Conservation (phyloP, 2,113 vertebrate species). For the Pelecanus crispus region DNA sequence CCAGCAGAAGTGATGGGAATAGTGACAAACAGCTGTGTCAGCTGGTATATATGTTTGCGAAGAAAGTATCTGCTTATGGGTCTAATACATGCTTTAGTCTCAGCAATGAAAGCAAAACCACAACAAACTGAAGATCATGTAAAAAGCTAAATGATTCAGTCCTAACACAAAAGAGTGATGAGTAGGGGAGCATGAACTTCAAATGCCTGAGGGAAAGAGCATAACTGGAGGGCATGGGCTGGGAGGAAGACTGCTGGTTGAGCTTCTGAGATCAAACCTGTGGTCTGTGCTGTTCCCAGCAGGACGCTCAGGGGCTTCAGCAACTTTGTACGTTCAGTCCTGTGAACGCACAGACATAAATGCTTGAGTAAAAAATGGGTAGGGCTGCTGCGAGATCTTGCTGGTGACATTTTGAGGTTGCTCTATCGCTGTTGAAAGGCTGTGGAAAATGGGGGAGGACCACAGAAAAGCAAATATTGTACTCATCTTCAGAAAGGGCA, state of each 20-base stretch:
- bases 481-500: neutral
- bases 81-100: neutral
- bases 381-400: neutral
- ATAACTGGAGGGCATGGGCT: neutral
- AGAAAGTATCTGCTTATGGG: neutral
- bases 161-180: neutral
- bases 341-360: neutral
- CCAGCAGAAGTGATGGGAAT: neutral
- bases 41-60: neutral
- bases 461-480: neutral
- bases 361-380: neutral
- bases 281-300: neutral
- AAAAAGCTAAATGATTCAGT: neutral
- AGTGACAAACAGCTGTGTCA: neutral
- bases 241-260: neutral
- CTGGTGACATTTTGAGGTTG: neutral
- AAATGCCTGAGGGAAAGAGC: neutral
- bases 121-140: neutral
- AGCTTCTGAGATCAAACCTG: neutral
- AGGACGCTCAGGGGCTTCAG: neutral
- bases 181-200: neutral
- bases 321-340: neutral
- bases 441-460: neutral
- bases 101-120: neutral
- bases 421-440: neutral